A percentile compares a stretch with the other conserved stretches of the same genome.
Conservation (phyloP, 2,113 vertebrate species). For the Eublepharis macularius region DNA sequence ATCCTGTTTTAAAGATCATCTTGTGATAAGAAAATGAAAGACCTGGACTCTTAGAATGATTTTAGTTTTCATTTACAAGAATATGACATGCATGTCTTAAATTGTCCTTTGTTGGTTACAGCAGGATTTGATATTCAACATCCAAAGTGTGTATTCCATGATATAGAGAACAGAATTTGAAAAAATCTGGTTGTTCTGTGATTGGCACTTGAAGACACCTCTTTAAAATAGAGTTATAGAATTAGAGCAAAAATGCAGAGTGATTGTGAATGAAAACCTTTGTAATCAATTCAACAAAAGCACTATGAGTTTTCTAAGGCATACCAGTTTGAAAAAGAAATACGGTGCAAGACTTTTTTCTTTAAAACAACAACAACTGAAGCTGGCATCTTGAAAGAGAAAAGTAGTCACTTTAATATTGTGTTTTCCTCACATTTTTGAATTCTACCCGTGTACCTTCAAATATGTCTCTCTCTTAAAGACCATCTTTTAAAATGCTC, state of each 20-base stretch:
- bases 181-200: background rate
- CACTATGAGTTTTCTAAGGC: background rate
- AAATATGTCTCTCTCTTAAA: background rate
- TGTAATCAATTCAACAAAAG: background rate
- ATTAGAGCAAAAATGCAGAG: background rate
- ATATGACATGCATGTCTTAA: background rate
- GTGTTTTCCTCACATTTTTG: background rate
- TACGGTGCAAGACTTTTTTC: background rate
- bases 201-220: too few species aligned
- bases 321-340: background rate
- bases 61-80: slow-evolving; percentile 4
- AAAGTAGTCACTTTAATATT: background rate
- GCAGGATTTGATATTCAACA: background rate
- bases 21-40: slow-evolving; percentile 6
- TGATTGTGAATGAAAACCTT: background rate
- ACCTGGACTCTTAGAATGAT: background rate
- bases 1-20: background rate
- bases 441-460: background rate
- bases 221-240: background rate
- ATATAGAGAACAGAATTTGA: background rate
- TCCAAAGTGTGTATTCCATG: background rate
- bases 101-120: background rate
- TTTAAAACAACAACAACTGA: background rate
- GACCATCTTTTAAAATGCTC: background rate
- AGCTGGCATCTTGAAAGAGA: background rate